Evolutionary conservation across 2,888 invertebrate species (phyloP), one percentile per base, ranked within the genome.

Genomic region (Ephialtes manifestator): DNA sequence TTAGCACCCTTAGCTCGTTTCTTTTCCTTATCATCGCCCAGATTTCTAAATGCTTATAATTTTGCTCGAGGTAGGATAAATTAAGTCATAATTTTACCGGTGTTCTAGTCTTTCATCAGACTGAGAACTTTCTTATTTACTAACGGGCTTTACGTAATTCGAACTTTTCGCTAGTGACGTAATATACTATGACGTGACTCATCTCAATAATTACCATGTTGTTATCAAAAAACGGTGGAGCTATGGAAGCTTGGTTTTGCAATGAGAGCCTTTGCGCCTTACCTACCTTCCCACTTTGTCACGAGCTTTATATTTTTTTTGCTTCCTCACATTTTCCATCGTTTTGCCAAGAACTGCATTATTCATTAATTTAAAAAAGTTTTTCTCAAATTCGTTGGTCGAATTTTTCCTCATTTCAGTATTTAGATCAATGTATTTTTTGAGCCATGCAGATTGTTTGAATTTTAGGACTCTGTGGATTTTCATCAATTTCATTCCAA

Each of bases 271-370:
- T 88, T 86, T 76, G 91, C 92, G 81, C 92, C 93, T 84, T 88
- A 87, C 84, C 88, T 89, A 48, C 86, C 87, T 24, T 87, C 76
- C 88, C 89, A 91, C 65, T 88, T 77, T 8, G 84, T 85, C n/a
- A 89, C 76, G 7, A 90, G 60, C 85, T 89, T 89, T 0, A 95
- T 88, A 85, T n/a, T 92, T 90, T 53, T 90, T 89, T 81, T 91
- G 88, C 48, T 93, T 94, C 60, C 91, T 85, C 18, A 92, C 90
- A 89, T 94, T 94, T 87, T 94, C 94, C 91, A 94, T 94, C 11
- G 53, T 79, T 74, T 72, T 77, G 8, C 71, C 60, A 35, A 78
- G 68, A 20, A 67, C 63, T 20, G n/a, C n/a, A n/a, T n/a, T n/a
- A n/a, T n/a, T n/a, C n/a, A n/a, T n/a, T n/a, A n/a, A n/a, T n/a